These are phyloP conservation scores for Apostichopus leukothele DNA, from an alignment of 53 echinoderm and acorn worm species.

Conservation along the genomic window DNA sequence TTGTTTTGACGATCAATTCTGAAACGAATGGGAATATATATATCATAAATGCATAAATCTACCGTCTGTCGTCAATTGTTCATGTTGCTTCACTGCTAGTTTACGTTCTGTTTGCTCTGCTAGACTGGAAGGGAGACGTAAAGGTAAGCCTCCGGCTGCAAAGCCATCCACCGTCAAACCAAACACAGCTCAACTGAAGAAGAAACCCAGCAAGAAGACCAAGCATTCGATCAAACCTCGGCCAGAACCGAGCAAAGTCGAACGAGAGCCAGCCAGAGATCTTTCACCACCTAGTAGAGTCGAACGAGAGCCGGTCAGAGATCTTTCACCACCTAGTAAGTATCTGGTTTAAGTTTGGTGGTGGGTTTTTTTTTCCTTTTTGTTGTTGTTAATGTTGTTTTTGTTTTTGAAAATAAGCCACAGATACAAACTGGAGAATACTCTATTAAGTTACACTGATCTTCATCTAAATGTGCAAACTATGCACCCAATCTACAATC, in stretches of 20 bases:
- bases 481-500: too few species aligned
- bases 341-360: background rate
- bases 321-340: background rate
- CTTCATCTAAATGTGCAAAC: too few species aligned
- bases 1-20: too few species aligned
- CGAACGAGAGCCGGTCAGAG: background rate
- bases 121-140: conserved; percentile 30
- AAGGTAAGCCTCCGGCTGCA: background rate
- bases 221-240: background rate
- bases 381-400: too few species aligned
- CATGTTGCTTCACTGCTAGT: too few species aligned
- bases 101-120: background rate
- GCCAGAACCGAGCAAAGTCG: background rate
- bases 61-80: too few species aligned
- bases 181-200: conserved; percentile 3
- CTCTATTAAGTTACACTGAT: too few species aligned
- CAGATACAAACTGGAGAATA: too few species aligned
- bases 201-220: background rate
- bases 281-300: background rate
- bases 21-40: too few species aligned
- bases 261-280: background rate
- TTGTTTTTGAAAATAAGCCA: too few species aligned
- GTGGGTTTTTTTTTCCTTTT: too few species aligned
- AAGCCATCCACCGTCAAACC: conserved; percentile 5
- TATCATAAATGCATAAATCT: too few species aligned